Evolutionary conservation across 2,113 vertebrate species (phyloP).

Genomic region (Mellivora capensis): DNA sequence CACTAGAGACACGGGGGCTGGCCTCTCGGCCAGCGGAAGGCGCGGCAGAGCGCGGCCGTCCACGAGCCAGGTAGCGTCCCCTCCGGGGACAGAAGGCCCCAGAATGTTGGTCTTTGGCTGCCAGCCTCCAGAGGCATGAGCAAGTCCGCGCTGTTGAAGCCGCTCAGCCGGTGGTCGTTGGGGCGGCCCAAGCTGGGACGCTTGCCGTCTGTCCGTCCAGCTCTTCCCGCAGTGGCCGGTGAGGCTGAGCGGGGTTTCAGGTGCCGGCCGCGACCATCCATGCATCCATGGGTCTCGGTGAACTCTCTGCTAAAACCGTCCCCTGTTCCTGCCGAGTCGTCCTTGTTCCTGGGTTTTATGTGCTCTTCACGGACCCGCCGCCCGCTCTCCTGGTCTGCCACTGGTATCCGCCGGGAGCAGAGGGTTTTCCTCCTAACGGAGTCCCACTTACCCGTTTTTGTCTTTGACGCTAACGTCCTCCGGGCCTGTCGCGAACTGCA

Average conservation of each 20-base stretch:
- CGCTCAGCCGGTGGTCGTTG: rapidly evolving
- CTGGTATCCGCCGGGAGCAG: background rate
- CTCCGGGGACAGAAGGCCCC: rapidly evolving
- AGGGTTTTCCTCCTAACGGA: background rate
- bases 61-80: background rate
- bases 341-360: background rate
- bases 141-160: rapidly evolving
- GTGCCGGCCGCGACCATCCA: background rate
- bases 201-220: rapidly evolving
- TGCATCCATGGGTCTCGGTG: background rate
- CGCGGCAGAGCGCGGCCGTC: rapidly evolving
- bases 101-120: background rate
- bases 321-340: background rate
- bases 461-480: background rate
- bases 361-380: rapidly evolving
- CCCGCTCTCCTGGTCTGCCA: background rate
- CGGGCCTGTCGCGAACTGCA: background rate
- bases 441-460: background rate
- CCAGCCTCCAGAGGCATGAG: background rate
- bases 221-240: background rate
- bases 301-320: background rate
- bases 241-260: background rate
- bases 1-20: background rate
- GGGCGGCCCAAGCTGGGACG: background rate
- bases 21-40: background rate